Base-by-base conservation (phyloP, 2,797 vertebrate species). In the Melanotaenia trifasciata region DNA sequence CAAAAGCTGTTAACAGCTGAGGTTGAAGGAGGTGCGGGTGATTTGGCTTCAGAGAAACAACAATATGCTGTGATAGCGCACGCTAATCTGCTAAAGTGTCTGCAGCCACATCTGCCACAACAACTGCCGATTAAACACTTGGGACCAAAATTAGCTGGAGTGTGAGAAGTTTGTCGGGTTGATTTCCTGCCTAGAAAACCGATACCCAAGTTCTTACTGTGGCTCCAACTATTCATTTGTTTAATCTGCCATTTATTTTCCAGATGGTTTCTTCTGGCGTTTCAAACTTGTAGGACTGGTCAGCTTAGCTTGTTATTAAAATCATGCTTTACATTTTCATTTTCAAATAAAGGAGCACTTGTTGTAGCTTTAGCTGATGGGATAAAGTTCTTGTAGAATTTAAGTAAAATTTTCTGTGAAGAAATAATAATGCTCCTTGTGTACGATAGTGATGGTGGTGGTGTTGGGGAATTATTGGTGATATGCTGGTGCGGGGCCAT, bases 1-100 rank as follows among this genome's bases (percentile, higher is more conserved):
- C 74, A 33, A 28, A 5, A n/a, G 64, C 66, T 40, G 32, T 57
- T n/a, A 61, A 51, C 40, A 62, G 78, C 71, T 64, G 79, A 86
- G 76, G 70, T 67, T 70, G 54, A 32, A 71, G 35, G 63, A 68
- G 20, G 33, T 1, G n/a, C 63, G 65, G 62, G 73, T 26, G 50
- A 63, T 69, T 71, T 1, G 1, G 61, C n/a, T 64, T 43, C 45
- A 72, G 64, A 56, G 60, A 33, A 70, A 72, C 50, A 60, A 59
- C n/a, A 54, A 2, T 20, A 1, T 14, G 36, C 54, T 76, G 11
- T 26, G 20, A 76, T 22, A 36, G 32, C 13, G 32, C 5, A n/a
- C n/a, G 24, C 58, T 22, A n/a, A 74, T 65, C 69, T 53, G 73
- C 64, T 33, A 40, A 24, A 43, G 43, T 3, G 26, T 51, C 53